Base-by-base conservation (phyloP, 2,888 invertebrate species). In the Caenorhabditis macrosperma region DNA sequence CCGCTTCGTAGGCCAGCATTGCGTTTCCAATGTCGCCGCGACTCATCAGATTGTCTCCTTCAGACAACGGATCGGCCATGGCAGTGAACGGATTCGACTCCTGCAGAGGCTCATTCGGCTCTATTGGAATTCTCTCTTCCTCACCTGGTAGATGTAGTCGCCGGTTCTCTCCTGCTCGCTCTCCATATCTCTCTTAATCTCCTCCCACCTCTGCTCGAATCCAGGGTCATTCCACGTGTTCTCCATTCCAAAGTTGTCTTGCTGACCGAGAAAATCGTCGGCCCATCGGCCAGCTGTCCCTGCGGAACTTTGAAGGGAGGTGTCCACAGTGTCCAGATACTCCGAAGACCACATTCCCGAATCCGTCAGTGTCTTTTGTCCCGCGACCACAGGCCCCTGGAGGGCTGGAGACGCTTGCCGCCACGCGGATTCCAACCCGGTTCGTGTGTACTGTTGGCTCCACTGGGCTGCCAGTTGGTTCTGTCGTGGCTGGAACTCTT, bases 1-100 rank as follows among this genome's bases (percentile, higher is more conserved):
- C 97, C 61, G 96, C 95, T 92, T 99, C 99, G 92, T 99, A 98
- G 89, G 96, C 95, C 28, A 98, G 92, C 0, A 97, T 96, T 17
- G 99, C 98, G 86, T 96, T 95, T 33, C 97, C 96, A 83, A 98
- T 93, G 91, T 98, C 97, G 10, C 97, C 97, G 86, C 93, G 93
- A 41, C 55, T 93, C 82, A 97, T 81, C 33, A 86, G 67, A 22
- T 57, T 60, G 33, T 83, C 76, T 0, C 87, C 89, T 38, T 82
- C 78, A 0, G 35, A 55, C 38, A 85, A 54, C 3, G 85, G 79
- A 55, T 88, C 69, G 0, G 64, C 44, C 9, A 78, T 64, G 10
- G 66, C 67, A 1, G 78, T 50, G 76, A 77, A 86, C 1, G 84
- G 83, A 59, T 86, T 86, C 22, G 68, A 22, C n/a, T 81, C 82